Conservation (phyloP, 37 sponge, comb jelly and placozoan species). For the Spongilla lacustris region DNA sequence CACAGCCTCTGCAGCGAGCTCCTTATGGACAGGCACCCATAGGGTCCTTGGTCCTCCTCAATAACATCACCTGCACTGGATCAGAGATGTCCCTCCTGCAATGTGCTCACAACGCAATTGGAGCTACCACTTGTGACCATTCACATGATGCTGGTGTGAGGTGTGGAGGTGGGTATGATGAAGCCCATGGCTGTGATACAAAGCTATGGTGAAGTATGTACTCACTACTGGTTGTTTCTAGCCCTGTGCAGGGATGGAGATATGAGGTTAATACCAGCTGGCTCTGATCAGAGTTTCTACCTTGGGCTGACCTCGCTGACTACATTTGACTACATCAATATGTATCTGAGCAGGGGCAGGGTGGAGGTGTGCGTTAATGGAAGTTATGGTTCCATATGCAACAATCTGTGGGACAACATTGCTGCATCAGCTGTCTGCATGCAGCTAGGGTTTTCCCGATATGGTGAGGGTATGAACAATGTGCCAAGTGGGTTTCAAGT, state of each 20-base stretch:
- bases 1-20: neutral
- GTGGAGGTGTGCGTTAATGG: constrained; percentile 19
- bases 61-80: constrained; percentile 31
- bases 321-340: neutral
- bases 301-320: neutral
- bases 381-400: constrained; percentile 5
- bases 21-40: neutral
- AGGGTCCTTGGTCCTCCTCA: neutral
- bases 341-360: constrained; percentile 12
- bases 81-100: constrained; percentile 14
- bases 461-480: neutral
- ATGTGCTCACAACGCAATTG: neutral
- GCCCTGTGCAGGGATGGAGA: neutral
- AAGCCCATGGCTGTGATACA: neutral
- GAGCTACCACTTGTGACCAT: constrained; percentile 14
- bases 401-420: constrained; percentile 7
- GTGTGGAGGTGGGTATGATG: constrained; percentile 13
- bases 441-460: constrained; percentile 6
- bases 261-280: neutral
- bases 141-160: constrained; percentile 25
- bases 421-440: neutral
- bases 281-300: neutral
- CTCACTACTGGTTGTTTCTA: neutral
- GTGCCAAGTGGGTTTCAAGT: neutral
- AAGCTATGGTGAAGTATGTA: neutral